Base-by-base conservation (phyloP, 2,797 vertebrate genomes). In the Hoplostethus atlanticus region DNA sequence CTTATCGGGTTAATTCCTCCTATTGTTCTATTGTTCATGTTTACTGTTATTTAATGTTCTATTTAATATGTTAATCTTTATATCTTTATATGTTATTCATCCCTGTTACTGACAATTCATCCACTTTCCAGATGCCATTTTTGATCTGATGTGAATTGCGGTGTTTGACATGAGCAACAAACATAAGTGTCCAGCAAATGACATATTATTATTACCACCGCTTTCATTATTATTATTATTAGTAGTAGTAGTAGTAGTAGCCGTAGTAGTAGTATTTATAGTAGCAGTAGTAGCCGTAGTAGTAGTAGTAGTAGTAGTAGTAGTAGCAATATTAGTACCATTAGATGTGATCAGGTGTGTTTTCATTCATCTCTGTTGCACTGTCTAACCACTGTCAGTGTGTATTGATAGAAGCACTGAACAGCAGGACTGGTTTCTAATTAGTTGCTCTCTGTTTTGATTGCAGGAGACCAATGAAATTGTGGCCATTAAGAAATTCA, bases 401-500 rank as follows among this genome's bases (percentile, higher is more conserved):
- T 67, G 53, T 66, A 59, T 25, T 63, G n/a, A 70, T 46, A 10
- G 44, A 16, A 38, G 44, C 68, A 63, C 66, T 61, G 68, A 76
- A 74, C 61, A 46, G 54, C 53, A 68, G 65, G 5, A 48, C 34
- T 58, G 36, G 66, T 79, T 69, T 76, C 63, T 89, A 64, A 86
- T 69, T 21, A 10, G 47, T 74, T 79, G 53, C 78, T 92, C 73
- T 58, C 44, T 86, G 78, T 87, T 89, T 90, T 64, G 67, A 6
- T 95, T 95, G 34, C 92, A 99, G 98, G 98, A 99, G 87, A 99
- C 98, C 66, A 98, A 99, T 96, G 98, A 99, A 95, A 98, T 99
- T 85, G 98, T 99, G 94, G 98, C 98, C 72, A 99, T 99, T 92
- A 99, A 99, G 94, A 99, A 99, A 94, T 99, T 99, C 93, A 99